Conservation (phyloP, 2,888 invertebrate genomes). For the Cryptocephalus primarius region DNA sequence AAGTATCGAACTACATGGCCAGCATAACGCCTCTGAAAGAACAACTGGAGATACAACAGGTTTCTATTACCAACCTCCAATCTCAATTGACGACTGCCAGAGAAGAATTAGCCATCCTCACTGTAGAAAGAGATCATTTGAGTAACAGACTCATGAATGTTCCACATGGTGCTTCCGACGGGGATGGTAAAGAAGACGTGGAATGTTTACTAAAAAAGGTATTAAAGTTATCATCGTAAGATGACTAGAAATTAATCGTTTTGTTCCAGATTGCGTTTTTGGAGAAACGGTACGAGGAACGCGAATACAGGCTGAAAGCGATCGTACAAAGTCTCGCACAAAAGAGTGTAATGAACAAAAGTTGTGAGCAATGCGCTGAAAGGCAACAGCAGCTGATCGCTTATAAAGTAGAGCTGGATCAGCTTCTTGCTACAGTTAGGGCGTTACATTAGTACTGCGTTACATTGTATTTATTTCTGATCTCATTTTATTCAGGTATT, state of each 20-base stretch:
- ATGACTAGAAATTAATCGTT: not conserved
- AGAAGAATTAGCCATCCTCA: slow-evolving; percentile 42
- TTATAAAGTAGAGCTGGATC: slow-evolving; percentile 37
- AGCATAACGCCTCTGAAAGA: slow-evolving; percentile 48
- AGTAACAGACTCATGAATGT: slow-evolving; percentile 27
- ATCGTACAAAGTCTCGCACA: slow-evolving; percentile 38
- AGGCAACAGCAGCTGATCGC: slow-evolving; percentile 34
- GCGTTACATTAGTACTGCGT: slow-evolving; percentile 21
- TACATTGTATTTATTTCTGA: no score
- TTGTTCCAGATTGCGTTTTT: slow-evolving; percentile 32
- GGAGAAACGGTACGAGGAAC: slow-evolving; percentile 38
- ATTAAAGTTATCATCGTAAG: not conserved
- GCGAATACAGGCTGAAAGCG: slow-evolving; percentile 38
- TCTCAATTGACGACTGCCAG: slow-evolving; percentile 31
- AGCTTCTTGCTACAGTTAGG: slow-evolving; percentile 33
- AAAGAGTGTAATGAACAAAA: slow-evolving; percentile 30
- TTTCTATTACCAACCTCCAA: slow-evolving; percentile 41
- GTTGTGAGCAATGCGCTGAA: slow-evolving; percentile 34
- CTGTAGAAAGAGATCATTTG: slow-evolving; percentile 45
- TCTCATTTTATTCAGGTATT: slow-evolving; percentile 1
- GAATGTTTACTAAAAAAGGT: slow-evolving; percentile 27
- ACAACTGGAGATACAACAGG: slow-evolving; percentile 47
- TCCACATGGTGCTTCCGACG: slow-evolving; percentile 7
- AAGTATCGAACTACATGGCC: slow-evolving; percentile 54
- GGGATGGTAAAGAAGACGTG: slow-evolving; percentile 13